Evolutionary conservation across 2,113 vertebrate genomes (phyloP).

Genomic region (Syngnathus scovelli): DNA sequence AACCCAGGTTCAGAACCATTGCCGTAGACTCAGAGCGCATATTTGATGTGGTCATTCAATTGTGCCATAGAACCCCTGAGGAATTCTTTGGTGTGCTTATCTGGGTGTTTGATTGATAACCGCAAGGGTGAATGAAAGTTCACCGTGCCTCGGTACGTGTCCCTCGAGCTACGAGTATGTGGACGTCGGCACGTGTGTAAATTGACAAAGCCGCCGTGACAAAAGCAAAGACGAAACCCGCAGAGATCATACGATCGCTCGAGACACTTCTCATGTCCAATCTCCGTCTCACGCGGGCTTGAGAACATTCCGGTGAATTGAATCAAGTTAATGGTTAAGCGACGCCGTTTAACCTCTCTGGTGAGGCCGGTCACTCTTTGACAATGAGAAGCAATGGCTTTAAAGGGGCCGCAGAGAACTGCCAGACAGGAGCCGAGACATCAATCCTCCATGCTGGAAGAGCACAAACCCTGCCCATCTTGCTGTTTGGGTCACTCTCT

Average conservation of each 20-base stretch:
- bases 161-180: slow-evolving; percentile 6
- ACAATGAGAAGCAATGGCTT: slow-evolving; percentile 59
- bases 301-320: slow-evolving; percentile 48
- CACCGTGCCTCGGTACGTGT: slow-evolving; percentile 29
- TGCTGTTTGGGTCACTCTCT: not conserved
- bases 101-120: slow-evolving; percentile 29
- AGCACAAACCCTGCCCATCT: slow-evolving; percentile 4
- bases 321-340: slow-evolving; percentile 73
- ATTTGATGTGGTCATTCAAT: slow-evolving; percentile 18
- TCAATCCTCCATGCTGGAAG: slow-evolving; percentile 43
- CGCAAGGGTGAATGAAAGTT: slow-evolving; percentile 48
- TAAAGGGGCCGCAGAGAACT: slow-evolving; percentile 50
- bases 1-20: too few relatives aligned
- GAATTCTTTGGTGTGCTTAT: slow-evolving; percentile 39
- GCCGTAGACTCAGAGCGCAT: not conserved
- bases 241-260: slow-evolving; percentile 17
- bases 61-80: slow-evolving; percentile 3
- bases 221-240: slow-evolving; percentile 11
- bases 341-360: slow-evolving; percentile 56
- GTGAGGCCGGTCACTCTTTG: slow-evolving; percentile 61
- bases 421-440: slow-evolving; percentile 36
- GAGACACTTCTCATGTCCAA: slow-evolving; percentile 36
- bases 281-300: slow-evolving; percentile 30
- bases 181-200: not conserved
- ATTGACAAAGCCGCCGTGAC: slow-evolving; percentile 15